phyloP scores from a whole-genome alignment of 1,140 invertebrate genomes.

The Antheraea pernyi region DNA sequence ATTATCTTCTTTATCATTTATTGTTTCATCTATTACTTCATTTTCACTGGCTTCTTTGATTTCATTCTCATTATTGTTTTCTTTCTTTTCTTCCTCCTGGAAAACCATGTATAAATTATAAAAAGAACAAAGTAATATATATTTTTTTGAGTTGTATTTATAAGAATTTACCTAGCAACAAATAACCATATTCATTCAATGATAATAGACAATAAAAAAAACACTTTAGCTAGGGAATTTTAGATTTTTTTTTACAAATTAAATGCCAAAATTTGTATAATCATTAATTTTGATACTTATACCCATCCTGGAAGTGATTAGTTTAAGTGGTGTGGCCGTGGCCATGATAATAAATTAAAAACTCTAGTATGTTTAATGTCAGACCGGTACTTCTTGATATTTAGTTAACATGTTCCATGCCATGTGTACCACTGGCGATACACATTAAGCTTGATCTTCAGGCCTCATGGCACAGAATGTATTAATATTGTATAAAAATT shows the following conservation, averaged over 20 bases:
- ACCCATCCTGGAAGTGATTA: no score
- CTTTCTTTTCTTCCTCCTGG: constrained; percentile 77
- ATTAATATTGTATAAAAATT: not conserved
- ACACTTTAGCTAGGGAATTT: no score
- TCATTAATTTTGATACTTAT: no score
- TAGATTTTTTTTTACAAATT: no score
- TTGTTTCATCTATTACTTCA: constrained; percentile 42
- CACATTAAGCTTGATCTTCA: no score
- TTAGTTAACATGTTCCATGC: no score
- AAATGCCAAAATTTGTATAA: no score
- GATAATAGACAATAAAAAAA: no score
- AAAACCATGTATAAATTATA: constrained; percentile 27
- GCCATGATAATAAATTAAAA: no score
- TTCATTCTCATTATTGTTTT: constrained; percentile 69
- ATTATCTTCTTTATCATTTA: constrained; percentile 44
- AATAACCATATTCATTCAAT: not conserved
- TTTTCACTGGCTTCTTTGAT: constrained; percentile 49
- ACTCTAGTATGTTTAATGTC: not conserved
- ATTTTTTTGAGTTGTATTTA: not conserved
- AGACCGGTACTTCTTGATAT: no score
- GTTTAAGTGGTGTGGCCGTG: no score
- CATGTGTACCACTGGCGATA: no score
- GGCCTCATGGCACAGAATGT: not conserved
- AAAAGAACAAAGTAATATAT: not conserved
- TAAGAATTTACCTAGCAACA: not conserved